A percentile compares a stretch with the other conserved stretches of the same genome.
These are phyloP conservation scores for Sprattus sprattus DNA, from an alignment of 2,113 vertebrate genomes.

Conservation along the genomic window DNA sequence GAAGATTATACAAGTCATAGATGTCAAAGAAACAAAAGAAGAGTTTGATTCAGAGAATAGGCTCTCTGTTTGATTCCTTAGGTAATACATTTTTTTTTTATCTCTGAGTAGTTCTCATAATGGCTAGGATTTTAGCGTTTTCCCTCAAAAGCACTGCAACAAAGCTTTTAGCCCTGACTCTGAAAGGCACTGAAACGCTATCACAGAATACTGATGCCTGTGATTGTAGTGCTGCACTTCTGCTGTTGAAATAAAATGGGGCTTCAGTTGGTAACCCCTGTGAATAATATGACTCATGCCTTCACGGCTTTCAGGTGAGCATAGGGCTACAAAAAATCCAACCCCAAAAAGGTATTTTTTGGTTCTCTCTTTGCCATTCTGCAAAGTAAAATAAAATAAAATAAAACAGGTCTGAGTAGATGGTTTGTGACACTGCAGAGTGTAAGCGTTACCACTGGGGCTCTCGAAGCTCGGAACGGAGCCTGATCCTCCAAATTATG, in stretches of 20 bases:
- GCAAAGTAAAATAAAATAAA: not conserved
- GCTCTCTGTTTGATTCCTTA: not conserved
- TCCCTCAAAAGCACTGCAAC: not conserved
- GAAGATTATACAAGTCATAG: too few relatives aligned
- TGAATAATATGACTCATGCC: not conserved
- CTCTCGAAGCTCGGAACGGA: not conserved
- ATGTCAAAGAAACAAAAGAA: not conserved
- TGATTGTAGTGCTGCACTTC: not conserved
- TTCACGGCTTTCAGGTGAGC: not conserved
- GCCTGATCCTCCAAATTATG: constrained; percentile 4
- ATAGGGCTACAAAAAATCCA: not conserved
- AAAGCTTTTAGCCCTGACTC: not conserved
- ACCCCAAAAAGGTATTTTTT: not conserved
- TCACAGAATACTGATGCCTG: not conserved
- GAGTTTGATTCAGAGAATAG: not conserved
- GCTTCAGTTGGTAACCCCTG: not conserved
- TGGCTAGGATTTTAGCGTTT: not conserved
- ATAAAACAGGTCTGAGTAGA: not conserved
- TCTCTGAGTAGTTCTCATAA: not conserved
- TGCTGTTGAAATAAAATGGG: not conserved
- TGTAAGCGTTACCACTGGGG: not conserved
- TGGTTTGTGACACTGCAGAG: not conserved
- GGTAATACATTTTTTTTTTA: not conserved
- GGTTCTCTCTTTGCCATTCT: not conserved
- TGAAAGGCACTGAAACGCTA: not conserved